Evolutionary conservation across 1,140 invertebrate species (phyloP).

Genomic region (Ceratosolen fusciceps): DNA sequence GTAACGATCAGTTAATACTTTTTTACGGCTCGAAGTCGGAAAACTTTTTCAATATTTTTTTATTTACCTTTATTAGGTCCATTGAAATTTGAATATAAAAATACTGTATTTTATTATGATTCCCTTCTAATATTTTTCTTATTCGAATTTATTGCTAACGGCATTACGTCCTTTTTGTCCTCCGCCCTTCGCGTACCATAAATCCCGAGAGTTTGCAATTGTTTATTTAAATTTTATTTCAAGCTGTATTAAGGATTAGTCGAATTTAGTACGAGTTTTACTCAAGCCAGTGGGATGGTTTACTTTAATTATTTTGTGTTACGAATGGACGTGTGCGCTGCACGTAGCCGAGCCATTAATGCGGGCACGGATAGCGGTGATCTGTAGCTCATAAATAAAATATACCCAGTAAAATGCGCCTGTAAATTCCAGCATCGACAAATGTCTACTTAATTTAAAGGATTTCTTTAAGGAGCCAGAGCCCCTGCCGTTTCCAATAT

Average conservation of each 20-base stretch:
- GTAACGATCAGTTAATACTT: slow-evolving; percentile 17
- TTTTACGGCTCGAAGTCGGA: not conserved
- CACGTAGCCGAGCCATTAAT: not conserved
- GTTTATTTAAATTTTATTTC: not conserved
- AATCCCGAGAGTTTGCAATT: not conserved
- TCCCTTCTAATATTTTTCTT: not conserved
- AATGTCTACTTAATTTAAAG: not conserved
- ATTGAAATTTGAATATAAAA: not conserved
- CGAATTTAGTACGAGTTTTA: not conserved
- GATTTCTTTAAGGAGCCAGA: not conserved
- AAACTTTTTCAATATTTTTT: slow-evolving; percentile 7
- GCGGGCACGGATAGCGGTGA: not conserved
- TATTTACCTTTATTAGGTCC: not conserved
- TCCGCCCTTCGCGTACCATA: too few species aligned
- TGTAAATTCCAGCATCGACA: not conserved
- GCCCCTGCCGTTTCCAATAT: too few species aligned
- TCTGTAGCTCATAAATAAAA: not conserved
- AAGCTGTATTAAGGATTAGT: not conserved
- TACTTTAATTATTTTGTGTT: not conserved
- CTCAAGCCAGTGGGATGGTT: not conserved
- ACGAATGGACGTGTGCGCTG: not conserved
- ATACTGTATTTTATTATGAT: not conserved
- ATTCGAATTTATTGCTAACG: too few species aligned
- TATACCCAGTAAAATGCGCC: not conserved
- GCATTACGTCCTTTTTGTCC: too few species aligned